These are phyloP conservation scores for Myotis findleyi DNA, from an alignment of 2,797 vertebrate species.

Conservation along the genomic window DNA sequence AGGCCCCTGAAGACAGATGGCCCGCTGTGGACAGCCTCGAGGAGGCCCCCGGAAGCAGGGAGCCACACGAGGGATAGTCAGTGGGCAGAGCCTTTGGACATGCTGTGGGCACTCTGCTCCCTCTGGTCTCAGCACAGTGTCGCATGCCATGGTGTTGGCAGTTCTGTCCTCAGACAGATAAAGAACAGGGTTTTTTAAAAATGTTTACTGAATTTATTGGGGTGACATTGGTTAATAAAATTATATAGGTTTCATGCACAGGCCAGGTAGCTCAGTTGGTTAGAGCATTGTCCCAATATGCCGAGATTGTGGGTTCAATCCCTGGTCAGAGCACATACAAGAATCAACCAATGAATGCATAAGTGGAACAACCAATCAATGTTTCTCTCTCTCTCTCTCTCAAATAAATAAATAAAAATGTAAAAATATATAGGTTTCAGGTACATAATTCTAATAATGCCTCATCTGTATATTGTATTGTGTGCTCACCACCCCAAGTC, in stretches of 20 bases:
- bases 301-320: no score
- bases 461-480: not conserved
- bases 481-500: not conserved
- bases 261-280: no score
- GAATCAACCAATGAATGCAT: no score
- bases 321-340: no score
- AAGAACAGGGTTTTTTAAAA: not conserved
- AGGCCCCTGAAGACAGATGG: not conserved
- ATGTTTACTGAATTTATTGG: not conserved
- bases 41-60: not conserved
- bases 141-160: not conserved
- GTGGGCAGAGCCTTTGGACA: not conserved
- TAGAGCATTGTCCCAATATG: no score
- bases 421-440: not conserved
- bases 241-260: not conserved
- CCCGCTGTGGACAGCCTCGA: no score
- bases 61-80: not conserved
- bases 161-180: not conserved
- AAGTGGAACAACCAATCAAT: no score
- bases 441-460: not conserved
- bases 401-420: no score
- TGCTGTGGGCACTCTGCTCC: accelerated
- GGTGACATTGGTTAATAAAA: not conserved
- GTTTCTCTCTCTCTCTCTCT: no score
- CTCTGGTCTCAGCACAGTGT: not conserved